Evolutionary conservation across 1,140 invertebrate genomes (phyloP).

Genomic region (Atta colombica): DNA sequence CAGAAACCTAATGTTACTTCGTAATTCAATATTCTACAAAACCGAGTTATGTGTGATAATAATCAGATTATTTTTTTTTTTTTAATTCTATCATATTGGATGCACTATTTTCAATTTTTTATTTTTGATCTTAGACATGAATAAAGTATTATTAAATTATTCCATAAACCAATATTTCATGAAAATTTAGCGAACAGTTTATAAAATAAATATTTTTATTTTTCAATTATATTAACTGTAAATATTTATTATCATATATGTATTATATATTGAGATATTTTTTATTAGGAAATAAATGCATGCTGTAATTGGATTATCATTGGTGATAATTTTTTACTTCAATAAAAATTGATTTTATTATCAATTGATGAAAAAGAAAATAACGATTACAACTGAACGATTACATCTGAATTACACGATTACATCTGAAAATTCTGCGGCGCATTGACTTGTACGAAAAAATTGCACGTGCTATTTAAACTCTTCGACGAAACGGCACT

Average conservation of each 20-base stretch:
- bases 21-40: no score
- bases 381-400: not conserved
- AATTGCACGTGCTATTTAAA: not conserved
- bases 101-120: no score
- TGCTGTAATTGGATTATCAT: not conserved
- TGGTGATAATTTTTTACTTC: not conserved
- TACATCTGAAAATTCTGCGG: not conserved
- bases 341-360: not conserved
- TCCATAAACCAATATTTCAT: no score
- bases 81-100: no score
- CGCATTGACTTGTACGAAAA: conserved; percentile 21
- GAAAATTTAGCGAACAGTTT: no score
- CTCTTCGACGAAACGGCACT: not conserved
- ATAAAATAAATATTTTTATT: not conserved
- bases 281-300: not conserved
- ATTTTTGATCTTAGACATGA: no score
- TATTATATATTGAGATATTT: not conserved
- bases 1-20: no score
- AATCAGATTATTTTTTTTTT: no score
- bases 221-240: not conserved
- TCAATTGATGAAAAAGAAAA: not conserved
- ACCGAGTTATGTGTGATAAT: no score
- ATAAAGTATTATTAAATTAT: no score
- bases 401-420: not conserved
- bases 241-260: not conserved